Percentiles rank a stretch among this genome's conserved stretches.
phyloP scores from a whole-genome alignment of 2,888 invertebrate species.

The Drosophila meridiana region DNA sequence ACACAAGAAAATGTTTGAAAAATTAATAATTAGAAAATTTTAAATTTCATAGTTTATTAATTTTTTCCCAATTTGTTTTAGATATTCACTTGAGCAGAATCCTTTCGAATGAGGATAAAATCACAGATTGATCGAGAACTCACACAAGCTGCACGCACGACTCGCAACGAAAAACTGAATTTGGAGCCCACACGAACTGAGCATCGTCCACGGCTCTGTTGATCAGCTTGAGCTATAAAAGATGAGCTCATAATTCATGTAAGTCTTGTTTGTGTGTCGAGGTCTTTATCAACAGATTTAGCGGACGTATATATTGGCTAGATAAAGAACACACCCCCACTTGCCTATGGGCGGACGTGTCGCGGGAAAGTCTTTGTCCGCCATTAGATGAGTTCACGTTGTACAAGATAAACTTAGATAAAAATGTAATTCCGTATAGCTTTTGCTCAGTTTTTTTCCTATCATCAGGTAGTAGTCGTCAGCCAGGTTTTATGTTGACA shows the following conservation, averaged over 20 bases:
- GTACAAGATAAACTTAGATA: constrained; percentile 20
- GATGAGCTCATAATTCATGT: constrained; percentile 53
- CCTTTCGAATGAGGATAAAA: constrained; percentile 21
- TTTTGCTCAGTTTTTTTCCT: constrained; percentile 35
- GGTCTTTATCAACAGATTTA: constrained; percentile 45
- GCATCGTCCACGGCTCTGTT: constrained; percentile 26
- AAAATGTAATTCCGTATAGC: neutral
- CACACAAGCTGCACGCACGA: constrained; percentile 40
- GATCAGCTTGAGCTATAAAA: constrained; percentile 51
- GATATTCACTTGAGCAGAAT: neutral
- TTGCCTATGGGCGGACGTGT: neutral
- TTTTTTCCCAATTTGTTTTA: no score
- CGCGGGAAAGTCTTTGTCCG: constrained; percentile 5
- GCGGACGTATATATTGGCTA: constrained; percentile 30
- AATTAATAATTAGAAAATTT: neutral
- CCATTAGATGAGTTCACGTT: constrained; percentile 12
- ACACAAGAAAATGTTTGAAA: neutral
- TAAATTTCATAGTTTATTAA: no score
- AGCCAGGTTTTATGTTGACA: constrained; percentile 14
- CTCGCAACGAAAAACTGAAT: constrained; percentile 49
- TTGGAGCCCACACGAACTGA: constrained; percentile 21
- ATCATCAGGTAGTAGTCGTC: constrained; percentile 1
- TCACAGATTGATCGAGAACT: neutral
- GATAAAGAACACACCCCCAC: constrained; percentile 43
- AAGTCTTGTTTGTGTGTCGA: constrained; percentile 47